A percentile compares a stretch with the other conserved stretches of the same genome.
These are phyloP conservation scores for Synergus umbraculus DNA, from an alignment of 2,888 invertebrate species.

Conservation along the genomic window DNA sequence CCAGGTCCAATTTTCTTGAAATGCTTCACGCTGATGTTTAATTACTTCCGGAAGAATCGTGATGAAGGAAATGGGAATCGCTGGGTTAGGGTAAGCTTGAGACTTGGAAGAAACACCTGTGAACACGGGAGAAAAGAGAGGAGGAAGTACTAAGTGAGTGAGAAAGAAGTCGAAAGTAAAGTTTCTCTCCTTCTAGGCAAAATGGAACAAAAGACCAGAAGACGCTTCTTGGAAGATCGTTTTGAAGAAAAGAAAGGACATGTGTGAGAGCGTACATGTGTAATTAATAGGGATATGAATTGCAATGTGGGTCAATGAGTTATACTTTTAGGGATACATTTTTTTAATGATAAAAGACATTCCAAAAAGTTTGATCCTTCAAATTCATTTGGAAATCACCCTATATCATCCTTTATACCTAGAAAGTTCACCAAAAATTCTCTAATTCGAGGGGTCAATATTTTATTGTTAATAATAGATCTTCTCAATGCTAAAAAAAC, in stretches of 20 bases:
- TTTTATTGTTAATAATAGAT: too few relatives aligned
- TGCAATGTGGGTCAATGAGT: not conserved
- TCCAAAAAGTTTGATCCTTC: too few relatives aligned
- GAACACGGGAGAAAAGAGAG: not conserved
- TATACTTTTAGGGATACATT: not conserved
- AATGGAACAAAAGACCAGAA: constrained; percentile 14
- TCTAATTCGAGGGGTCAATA: too few relatives aligned
- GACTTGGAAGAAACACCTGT: not conserved
- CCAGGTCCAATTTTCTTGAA: constrained; percentile 2
- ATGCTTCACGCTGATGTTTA: not conserved
- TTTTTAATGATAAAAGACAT: too few relatives aligned
- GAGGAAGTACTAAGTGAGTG: not conserved
- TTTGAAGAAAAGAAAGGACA: not conserved
- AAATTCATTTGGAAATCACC: too few relatives aligned
- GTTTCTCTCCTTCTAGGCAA: constrained; percentile 19
- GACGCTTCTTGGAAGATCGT: constrained; percentile 1
- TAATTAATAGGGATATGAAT: not conserved
- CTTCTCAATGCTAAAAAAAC: too few relatives aligned
- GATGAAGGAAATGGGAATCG: not conserved
- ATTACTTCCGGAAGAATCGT: constrained; percentile 25
- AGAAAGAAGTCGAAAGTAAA: constrained; percentile 9
- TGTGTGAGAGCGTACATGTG: not conserved
- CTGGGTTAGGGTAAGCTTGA: not conserved
- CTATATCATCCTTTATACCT: too few relatives aligned
- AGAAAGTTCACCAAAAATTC: too few relatives aligned